Evolutionary conservation across 1,140 invertebrate genomes (phyloP), one percentile per base, ranked within the genome.

Genomic region (Yoshiicerus persimilis): DNA sequence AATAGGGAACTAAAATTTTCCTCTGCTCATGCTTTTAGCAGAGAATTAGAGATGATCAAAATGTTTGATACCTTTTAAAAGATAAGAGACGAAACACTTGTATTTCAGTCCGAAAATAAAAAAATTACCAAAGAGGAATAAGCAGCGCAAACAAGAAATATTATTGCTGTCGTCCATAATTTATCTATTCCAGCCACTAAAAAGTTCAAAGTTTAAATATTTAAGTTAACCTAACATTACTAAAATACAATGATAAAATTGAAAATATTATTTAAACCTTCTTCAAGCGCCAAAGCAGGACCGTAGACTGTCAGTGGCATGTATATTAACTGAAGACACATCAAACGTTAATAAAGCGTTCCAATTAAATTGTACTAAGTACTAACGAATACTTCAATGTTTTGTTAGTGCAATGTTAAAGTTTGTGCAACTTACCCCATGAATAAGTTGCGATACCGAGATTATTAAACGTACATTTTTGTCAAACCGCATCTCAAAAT

Each of bases 111-210:
- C n/a, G n/a, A n/a, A n/a, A 66, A 66, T 66, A 66, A n/a, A 23
- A 10, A 10, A 66, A 93, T 93, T 92, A 96, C 96, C 92, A 96
- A 93, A 4, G 96, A 96, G 0, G 97, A 97, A 92, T 99, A 99
- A 91, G 98, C 97, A 20, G 98, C 98, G 92, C 97, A 98, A 0
- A 97, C 96, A 83, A 97, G 92, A 90, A 98, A 98, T 90, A 98
- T 97, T 86, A 97, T 93, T 75, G 96, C 94, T 16, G 98, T 96
- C 20, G 97, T 96, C 64, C 96, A 91, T 91, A 95, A 95, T 80
- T 95, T 94, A 91, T 96, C 94, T n/a, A 97, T 92, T 23, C 96
- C 96, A 4, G 96, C 97, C 34, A 97, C 97, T 95, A 92, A 41
- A 80, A 80, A 8, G 32, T 66, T 66, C 9, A 66, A 66, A 66